phyloP scores from a whole-genome alignment of 2,113 vertebrate genomes.

The Pholis gunnellus region DNA sequence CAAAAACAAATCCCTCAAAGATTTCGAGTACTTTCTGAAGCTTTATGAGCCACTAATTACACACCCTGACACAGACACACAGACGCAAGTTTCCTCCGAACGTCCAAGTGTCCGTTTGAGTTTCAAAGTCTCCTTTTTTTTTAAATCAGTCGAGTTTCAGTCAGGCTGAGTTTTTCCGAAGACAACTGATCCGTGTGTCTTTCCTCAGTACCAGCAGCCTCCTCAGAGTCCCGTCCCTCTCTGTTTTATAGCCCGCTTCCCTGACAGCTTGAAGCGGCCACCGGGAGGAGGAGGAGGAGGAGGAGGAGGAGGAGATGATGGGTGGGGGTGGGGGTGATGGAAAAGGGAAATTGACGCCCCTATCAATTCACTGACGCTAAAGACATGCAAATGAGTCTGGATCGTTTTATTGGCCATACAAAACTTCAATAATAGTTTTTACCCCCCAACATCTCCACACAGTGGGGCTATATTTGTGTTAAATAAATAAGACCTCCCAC shows the following conservation, averaged over 20 bases:
- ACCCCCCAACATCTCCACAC: background rate
- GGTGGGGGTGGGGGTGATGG: constrained; percentile 46
- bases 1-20: background rate
- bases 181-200: constrained; percentile 1
- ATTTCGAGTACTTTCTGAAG: too few relatives aligned
- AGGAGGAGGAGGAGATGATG: constrained; percentile 30
- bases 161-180: constrained; percentile 12
- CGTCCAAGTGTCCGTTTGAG: background rate
- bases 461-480: background rate
- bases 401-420: background rate
- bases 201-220: constrained; percentile 55
- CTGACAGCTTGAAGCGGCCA: constrained; percentile 74
- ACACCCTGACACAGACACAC: too few relatives aligned
- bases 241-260: constrained; percentile 79
- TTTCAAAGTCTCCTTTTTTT: too few relatives aligned
- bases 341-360: constrained; percentile 56
- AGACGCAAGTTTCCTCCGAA: background rate
- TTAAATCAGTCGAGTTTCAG: too few relatives aligned
- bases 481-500: background rate
- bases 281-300: constrained; percentile 45
- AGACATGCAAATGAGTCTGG: constrained; percentile 58
- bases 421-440: background rate
- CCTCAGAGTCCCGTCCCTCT: constrained; percentile 76
- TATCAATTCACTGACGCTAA: constrained; percentile 45
- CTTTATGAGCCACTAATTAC: too few relatives aligned